A percentile compares a stretch with the other conserved stretches of the same genome.
Evolutionary conservation across 2,797 vertebrate genomes (phyloP).

Genomic region (Urocyon cinereoargenteus): DNA sequence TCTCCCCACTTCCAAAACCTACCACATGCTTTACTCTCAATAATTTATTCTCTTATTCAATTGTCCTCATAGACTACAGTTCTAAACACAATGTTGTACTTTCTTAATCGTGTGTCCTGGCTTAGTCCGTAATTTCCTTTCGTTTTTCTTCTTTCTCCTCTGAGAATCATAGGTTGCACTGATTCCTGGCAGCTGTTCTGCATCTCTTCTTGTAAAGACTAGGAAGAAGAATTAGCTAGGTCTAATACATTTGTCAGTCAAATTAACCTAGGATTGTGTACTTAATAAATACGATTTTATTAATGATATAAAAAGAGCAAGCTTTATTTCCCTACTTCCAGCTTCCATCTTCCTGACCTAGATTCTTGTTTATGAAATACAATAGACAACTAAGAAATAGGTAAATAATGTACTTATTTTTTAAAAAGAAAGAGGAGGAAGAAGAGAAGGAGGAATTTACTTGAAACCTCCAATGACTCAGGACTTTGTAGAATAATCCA

Average conservation of each 20-base stretch:
- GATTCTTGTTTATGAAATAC: conserved; percentile 24
- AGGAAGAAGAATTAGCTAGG: conserved; percentile 54
- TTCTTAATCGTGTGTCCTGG: not conserved
- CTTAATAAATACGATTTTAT: conserved; percentile 3
- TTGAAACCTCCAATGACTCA: not conserved
- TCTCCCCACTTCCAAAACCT: not conserved
- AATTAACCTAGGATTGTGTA: conserved; percentile 17
- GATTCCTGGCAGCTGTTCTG: conserved; percentile 39
- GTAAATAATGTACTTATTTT: conserved; percentile 1
- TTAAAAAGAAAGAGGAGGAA: not conserved
- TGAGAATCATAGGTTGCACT: not conserved
- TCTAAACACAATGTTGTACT: not conserved
- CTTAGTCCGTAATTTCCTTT: conserved; percentile 27
- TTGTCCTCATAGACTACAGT: not conserved
- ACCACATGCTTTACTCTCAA: not conserved
- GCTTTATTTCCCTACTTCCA: conserved; percentile 1
- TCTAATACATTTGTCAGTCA: conserved; percentile 40
- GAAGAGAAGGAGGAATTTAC: not conserved
- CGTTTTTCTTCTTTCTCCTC: conserved; percentile 40
- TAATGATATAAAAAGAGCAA: conserved; percentile 16
- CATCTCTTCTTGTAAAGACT: conserved; percentile 49
- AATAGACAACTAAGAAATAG: not conserved
- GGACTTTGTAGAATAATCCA: conserved; percentile 55
- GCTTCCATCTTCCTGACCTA: conserved; percentile 40
- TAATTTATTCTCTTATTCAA: conserved; percentile 38